Conservation (phyloP, 64 coral and sea anemone species). For the Stichodactyla helianthus region DNA sequence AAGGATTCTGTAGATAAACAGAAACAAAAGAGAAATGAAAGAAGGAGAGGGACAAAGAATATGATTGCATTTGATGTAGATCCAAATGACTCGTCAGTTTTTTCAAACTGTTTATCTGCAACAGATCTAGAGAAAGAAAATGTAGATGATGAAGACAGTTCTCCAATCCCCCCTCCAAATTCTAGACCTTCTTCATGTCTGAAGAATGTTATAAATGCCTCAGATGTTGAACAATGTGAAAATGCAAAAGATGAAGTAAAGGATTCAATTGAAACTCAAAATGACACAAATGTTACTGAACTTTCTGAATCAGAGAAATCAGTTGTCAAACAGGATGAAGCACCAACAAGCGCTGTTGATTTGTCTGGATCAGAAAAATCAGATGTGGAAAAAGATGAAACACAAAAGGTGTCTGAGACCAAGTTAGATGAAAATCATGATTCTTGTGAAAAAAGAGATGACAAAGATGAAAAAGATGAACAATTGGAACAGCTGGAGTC, state of each 20-base stretch:
- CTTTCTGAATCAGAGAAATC: not conserved
- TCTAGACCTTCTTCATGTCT: constrained; percentile 56
- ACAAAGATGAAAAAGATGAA: not conserved
- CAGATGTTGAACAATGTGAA: not conserved
- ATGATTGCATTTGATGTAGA: constrained; percentile 83
- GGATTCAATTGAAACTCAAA: not conserved
- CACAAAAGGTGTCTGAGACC: not conserved
- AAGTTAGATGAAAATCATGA: not conserved
- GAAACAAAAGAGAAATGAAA: not conserved
- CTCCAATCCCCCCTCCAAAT: constrained; percentile 73
- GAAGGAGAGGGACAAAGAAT: constrained; percentile 24
- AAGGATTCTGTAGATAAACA: constrained; percentile 11
- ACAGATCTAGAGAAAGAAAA: not conserved
- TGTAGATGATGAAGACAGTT: constrained; percentile 26
- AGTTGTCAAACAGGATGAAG: not conserved
- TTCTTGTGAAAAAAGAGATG: not conserved
- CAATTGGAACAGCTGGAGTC: not conserved
- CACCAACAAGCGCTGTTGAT: not conserved
- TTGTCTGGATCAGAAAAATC: not conserved
- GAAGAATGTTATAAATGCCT: not conserved
- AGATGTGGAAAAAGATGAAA: not conserved
- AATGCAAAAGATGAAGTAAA: not conserved
- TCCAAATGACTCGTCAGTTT: constrained; percentile 78
- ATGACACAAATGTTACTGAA: not conserved
- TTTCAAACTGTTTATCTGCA: constrained; percentile 60